A percentile compares a stretch with the other conserved stretches of the same genome.
Evolutionary conservation across 2,797 vertebrate species (phyloP).

Genomic region (Sarcoramphus papa): DNA sequence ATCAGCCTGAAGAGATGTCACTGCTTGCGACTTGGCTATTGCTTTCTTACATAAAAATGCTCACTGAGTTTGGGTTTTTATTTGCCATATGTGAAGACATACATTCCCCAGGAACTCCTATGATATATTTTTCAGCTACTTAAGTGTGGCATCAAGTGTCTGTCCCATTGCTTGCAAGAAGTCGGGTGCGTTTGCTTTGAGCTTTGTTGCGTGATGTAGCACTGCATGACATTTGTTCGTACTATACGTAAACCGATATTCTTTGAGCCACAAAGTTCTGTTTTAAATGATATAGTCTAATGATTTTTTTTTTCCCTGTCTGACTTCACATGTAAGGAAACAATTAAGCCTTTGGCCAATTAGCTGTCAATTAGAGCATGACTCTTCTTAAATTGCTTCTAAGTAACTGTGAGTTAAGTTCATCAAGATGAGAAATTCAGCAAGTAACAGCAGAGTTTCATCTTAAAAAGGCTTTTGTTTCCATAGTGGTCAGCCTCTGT

Average conservation of each 20-base stretch:
- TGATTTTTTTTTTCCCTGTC: not conserved
- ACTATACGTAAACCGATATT: not conserved
- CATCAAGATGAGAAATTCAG: not conserved
- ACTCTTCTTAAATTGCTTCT: not conserved
- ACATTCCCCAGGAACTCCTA: not conserved
- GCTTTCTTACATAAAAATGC: not conserved
- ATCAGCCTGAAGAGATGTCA: not conserved
- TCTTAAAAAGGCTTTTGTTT: not conserved
- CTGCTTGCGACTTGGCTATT: not conserved
- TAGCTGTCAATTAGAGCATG: not conserved
- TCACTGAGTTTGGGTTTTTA: not conserved
- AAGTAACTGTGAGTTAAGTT: not conserved
- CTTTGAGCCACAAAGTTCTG: not conserved
- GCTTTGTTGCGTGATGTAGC: accelerated
- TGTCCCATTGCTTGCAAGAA: not conserved
- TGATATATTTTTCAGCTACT: not conserved
- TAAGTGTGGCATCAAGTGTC: not conserved
- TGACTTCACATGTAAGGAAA: not conserved
- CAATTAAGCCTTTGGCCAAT: not conserved
- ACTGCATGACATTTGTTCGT: accelerated
- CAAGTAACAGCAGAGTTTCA: not conserved
- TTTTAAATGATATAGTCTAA: accelerated
- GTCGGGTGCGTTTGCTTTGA: not conserved
- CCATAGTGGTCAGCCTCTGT: not conserved
- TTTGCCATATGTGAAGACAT: not conserved